Evolutionary conservation across 2,113 vertebrate genomes (phyloP), one percentile per base, ranked within the genome.

Genomic region (Hippocampus mohnikei): DNA sequence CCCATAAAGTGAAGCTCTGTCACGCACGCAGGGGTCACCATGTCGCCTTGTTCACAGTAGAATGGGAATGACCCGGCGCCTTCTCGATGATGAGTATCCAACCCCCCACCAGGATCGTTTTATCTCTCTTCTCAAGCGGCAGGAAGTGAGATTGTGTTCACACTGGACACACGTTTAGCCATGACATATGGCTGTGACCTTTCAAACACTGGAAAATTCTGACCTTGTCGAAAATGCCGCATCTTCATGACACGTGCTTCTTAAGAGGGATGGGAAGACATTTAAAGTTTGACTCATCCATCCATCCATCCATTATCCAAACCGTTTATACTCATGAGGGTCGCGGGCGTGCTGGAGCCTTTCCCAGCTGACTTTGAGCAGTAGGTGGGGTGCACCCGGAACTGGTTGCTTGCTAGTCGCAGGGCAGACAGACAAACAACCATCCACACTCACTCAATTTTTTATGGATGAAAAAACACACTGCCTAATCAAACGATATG

Each of bases 31-130:
- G 78, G 75, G 89, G 91, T 93, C 84, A 67, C 72, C 71, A 86
- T 86, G 89, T 90, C 91, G 64, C 73, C 59, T 70, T 67, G 81
- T 92, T 92, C 91, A 91, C 90, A 92, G 90, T 88, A 77, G 29
- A 90, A 84, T 65, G 70, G 66, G 55, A 75, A 73, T 62, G 81
- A 87, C 81, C 77, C 67, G 3, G 61, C 10, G 72, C 67, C 76
- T 78, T 71, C 18, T 71, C 55, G 78, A 66, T 59, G 76, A 61
- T 29, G 2, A 20, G 59, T 6, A 21, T 52, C 21, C 52, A 53
- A 20, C 69, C 68, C 72, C 82, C 88, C 79, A 25, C 67, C 77
- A 78, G 80, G 85, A 88, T 78, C 71, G 44, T 72, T 78, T 82
- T 80, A 82, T 85, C 85, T 76, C 41, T 55, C 5, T 13, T 72